Base-by-base conservation (phyloP, 2,888 invertebrate genomes). In the Helicoverpa assulta region DNA sequence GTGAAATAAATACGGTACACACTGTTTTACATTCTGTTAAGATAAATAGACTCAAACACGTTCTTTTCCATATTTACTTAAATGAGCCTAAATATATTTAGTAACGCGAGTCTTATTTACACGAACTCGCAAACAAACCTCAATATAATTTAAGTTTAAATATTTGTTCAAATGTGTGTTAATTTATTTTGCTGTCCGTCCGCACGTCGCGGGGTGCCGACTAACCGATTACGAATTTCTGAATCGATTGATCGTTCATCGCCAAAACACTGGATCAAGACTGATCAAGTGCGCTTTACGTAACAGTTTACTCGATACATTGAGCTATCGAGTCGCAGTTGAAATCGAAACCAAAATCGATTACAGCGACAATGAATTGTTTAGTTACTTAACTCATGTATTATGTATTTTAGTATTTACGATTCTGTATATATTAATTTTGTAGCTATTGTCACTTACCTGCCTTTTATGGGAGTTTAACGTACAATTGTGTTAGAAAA, bases 161-260 rank as follows among this genome's bases (percentile, higher is more conserved):
- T 67, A 52, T 65, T 26, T 29, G 29, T 47, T 26, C 19, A 47
- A 29, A 67, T 37, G 16, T 6, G 4, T 16, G 37, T 0, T 6
- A 67, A 12, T 60, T 79, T 67, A 53, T 70, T 76, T 56, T 80
- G 79, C 66, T 54, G 50, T 59, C 81, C 2, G 53, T 79, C 57
- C 71, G 56, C 18, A 71, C 75, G 54, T 72, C 63, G 80, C 70
- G 78, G 84, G 81, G 82, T 72, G 82, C 79, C 82, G 67, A 77
- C 70, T 80, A 57, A 56, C 80, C 68, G 58, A 78, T 70, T 79
- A 75, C 54, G 40, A 78, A 76, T 78, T 77, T 82, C 73, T 77
- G 76, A 85, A 78, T 78, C 76, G 80, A 73, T 82, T 82, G 78
- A 79, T 71, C 74, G 78, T 79, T 81, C 43, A 16, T 43, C 77